Evolutionary conservation across 2,888 invertebrate genomes (phyloP), one percentile per base, ranked within the genome.

Genomic region (Limulus polyphemus): DNA sequence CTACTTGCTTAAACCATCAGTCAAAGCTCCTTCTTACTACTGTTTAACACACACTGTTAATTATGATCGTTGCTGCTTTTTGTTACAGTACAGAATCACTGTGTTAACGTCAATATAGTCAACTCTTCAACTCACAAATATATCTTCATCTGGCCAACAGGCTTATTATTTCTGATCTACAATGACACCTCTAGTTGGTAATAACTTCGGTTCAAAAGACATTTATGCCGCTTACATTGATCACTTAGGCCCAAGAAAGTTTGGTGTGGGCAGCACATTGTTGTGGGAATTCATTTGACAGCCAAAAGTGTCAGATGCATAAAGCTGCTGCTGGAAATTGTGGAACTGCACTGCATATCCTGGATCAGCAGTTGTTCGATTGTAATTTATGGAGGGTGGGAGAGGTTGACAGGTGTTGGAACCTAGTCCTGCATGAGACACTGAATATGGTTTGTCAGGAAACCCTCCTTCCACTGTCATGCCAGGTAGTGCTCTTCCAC

Each of bases 311-410:
- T 84, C 84, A 57, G 92, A 93, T 67, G 93, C 92, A 78, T 93
- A 93, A 70, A 93, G 79, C 77, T 92, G 92, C 77, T 93, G 93
- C 75, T 93, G 93, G 81, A 93, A 93, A 79, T 92, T 90, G 78
- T 92, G 92, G 80, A 88, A 93, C 81, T 92, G 92, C 77, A 90
- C 90, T 73, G 91, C 92, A 79, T 93, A 93, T 76, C 89, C 90
- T 13, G 92, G 88, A 78, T 93, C 92, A 56, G 87, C 85, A 63
- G 90, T 88, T 49, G 71, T 87, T 11, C 89, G 89, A 48, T 88
- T 88, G 62, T 88, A 86, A 55, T 67, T 67, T 64, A 68, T 67
- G 9, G 64, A 62, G 10, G 68, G 65, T 47, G 70, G 69, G 56
- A 71, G 62, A 32, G 69, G 68, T 48, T 68, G 70, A 47, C 65